A percentile compares a stretch with the other conserved stretches of the same genome.
phyloP scores from a whole-genome alignment of 2,113 vertebrate genomes.

The Dendropsophus ebraccatus region DNA sequence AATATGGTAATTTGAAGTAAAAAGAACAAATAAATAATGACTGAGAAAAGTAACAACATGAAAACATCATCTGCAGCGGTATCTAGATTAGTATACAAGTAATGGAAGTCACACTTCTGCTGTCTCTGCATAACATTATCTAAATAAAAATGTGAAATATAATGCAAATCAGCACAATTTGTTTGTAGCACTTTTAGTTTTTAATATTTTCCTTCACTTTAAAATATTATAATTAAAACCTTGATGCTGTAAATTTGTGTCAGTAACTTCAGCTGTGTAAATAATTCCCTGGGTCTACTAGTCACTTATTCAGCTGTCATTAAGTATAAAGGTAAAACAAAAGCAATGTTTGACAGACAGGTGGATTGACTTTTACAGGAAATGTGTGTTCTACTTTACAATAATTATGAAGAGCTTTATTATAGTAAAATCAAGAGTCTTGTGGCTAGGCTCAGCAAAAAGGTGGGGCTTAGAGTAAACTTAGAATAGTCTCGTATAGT shows the following conservation, averaged over 20 bases:
- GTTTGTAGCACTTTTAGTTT: neutral
- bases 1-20: neutral
- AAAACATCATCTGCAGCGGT: neutral
- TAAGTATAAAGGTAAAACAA: neutral
- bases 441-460: neutral
- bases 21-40: slow-evolving; percentile 15
- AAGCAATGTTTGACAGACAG: neutral
- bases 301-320: neutral
- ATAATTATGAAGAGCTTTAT: neutral
- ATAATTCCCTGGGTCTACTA: neutral
- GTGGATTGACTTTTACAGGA: neutral
- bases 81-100: slow-evolving; percentile 7
- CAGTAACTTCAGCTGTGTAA: neutral
- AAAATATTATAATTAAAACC: slow-evolving; percentile 4
- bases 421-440: neutral
- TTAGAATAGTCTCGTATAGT: too few species aligned
- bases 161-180: slow-evolving; percentile 22
- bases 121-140: slow-evolving; percentile 35
- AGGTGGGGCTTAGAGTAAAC: neutral
- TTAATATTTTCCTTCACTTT: neutral
- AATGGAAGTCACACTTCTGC: slow-evolving; percentile 26
- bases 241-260: neutral
- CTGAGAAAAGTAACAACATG: slow-evolving; percentile 1
- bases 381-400: neutral
- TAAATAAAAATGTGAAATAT: slow-evolving; percentile 27